A percentile compares a stretch with the other conserved stretches of the same genome.
phyloP scores from a whole-genome alignment of 2,888 invertebrate species.

The Neoscelio sp. region DNA sequence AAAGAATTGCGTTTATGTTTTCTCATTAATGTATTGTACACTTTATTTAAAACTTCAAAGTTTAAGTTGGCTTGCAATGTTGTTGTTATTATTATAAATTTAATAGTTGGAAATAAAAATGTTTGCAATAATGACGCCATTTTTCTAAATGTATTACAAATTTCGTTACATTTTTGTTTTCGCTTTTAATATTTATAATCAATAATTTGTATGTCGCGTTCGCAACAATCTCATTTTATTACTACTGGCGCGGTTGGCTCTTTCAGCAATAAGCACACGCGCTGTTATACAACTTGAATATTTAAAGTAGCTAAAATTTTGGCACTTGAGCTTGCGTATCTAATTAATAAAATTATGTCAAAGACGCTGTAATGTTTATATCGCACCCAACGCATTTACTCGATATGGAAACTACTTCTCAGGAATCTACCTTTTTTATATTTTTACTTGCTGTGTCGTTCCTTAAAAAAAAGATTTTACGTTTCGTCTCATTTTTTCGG shows the following conservation, averaged over 20 bases:
- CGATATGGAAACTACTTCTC: constrained; percentile 43
- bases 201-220: constrained; percentile 25
- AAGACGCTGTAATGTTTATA: constrained; percentile 45
- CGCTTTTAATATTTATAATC: constrained; percentile 7
- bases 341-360: constrained; percentile 68
- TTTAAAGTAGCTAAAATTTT: constrained; percentile 75
- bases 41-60: constrained; percentile 27
- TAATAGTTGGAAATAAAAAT: constrained; percentile 33
- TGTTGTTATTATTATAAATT: constrained; percentile 39
- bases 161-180: constrained; percentile 42
- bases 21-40: constrained; percentile 54
- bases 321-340: constrained; percentile 78
- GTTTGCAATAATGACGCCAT: constrained; percentile 23
- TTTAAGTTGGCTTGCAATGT: constrained; percentile 31
- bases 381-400: constrained; percentile 49
- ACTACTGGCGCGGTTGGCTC: constrained; percentile 65
- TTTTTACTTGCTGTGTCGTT: too few species aligned
- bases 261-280: constrained; percentile 68
- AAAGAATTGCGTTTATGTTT: constrained; percentile 47
- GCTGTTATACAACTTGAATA: constrained; percentile 62
- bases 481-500: constrained; percentile 20
- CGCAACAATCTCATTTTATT: constrained; percentile 44
- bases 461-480: too few species aligned
- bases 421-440: constrained; percentile 20
- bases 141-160: constrained; percentile 19